Conservation (phyloP, 2,797 vertebrate genomes). For the Melanogrammus aeglefinus region DNA sequence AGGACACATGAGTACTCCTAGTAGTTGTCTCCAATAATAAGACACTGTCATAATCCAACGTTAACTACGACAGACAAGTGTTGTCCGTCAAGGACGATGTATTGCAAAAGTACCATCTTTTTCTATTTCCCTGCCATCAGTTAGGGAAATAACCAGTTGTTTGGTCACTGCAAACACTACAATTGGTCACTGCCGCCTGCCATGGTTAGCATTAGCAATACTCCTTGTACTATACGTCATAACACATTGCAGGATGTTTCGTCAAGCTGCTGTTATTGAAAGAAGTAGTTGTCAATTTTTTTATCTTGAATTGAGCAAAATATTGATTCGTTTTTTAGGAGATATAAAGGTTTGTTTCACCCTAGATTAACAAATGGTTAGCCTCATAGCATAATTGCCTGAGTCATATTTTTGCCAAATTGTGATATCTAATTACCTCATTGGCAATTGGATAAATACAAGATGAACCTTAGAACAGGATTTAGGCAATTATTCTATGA, state of each 20-base stretch:
- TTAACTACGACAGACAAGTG: not conserved
- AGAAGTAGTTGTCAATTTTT: not conserved
- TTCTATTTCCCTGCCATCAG: not conserved
- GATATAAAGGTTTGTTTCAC: not conserved
- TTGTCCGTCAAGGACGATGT: not conserved
- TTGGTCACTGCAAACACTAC: no score
- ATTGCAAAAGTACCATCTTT: not conserved
- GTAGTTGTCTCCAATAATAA: not conserved
- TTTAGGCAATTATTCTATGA: no score
- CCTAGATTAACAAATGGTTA: not conserved
- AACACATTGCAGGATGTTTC: not conserved
- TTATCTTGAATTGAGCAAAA: not conserved
- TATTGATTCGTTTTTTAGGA: not conserved
- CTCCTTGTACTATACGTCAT: not conserved
- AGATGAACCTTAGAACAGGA: no score
- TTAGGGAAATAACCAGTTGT: not conserved
- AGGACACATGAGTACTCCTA: not conserved
- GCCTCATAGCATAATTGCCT: no score
- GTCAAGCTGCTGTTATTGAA: not conserved
- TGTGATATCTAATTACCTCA: no score
- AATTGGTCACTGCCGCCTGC: not conserved
- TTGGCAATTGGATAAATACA: no score
- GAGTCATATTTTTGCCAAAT: no score
- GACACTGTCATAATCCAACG: not conserved
- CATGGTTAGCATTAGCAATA: no score